phyloP scores from a whole-genome alignment of 2,797 vertebrate species.

The Leptodactylus fallax region DNA sequence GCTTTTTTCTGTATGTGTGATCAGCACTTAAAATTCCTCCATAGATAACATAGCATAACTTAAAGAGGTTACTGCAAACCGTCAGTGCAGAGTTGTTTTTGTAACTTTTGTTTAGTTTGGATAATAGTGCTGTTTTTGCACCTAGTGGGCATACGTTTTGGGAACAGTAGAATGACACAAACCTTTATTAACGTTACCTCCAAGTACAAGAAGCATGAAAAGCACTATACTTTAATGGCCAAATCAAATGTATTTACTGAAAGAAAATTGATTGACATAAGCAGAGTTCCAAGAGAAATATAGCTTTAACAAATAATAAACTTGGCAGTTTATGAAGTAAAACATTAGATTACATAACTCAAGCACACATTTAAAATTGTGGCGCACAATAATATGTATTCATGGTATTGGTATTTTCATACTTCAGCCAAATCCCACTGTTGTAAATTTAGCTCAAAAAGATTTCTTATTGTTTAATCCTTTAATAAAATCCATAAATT shows the following conservation, averaged over 20 bases:
- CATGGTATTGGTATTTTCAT: neutral
- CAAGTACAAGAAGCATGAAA: neutral
- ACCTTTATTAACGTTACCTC: neutral
- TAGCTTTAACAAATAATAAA: slow-evolving; percentile 36
- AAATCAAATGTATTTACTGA: slow-evolving; percentile 19
- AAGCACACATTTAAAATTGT: neutral
- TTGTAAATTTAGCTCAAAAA: slow-evolving; percentile 14
- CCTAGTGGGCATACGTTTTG: neutral
- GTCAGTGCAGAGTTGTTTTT: neutral
- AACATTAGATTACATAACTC: slow-evolving; percentile 39
- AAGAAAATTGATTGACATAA: slow-evolving; percentile 10
- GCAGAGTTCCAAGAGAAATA: slow-evolving; percentile 32
- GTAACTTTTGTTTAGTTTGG: neutral
- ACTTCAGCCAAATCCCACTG: slow-evolving; percentile 16
- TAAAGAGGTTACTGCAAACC: neutral
- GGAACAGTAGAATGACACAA: neutral
- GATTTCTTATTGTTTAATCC: slow-evolving; percentile 28
- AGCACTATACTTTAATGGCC: neutral
- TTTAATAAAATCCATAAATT: neutral
- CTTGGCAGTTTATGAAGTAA: slow-evolving; percentile 43
- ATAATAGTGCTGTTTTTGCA: neutral
- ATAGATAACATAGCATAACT: neutral
- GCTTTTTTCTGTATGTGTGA: neutral
- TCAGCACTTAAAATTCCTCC: neutral
- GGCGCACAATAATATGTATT: slow-evolving; percentile 20